Evolutionary conservation across 2,113 vertebrate genomes (phyloP).

Genomic region (Dicentrarchus labrax): DNA sequence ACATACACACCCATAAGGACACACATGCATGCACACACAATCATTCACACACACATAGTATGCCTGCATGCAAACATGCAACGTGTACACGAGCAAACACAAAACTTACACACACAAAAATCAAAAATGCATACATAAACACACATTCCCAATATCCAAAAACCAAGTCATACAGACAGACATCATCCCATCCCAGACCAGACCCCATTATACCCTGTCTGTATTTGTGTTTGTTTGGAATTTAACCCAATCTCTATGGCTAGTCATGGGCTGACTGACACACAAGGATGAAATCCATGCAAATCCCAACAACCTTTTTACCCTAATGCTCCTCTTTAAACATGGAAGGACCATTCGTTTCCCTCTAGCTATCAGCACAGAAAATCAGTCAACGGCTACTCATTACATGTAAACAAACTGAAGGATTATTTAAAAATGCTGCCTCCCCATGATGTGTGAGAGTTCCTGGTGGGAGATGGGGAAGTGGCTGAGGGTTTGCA

Average conservation of each 20-base stretch:
- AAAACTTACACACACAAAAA: constrained; percentile 20
- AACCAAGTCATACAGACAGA: constrained; percentile 35
- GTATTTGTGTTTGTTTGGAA: constrained; percentile 71
- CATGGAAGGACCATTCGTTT: constrained; percentile 47
- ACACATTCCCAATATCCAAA: constrained; percentile 11
- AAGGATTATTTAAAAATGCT: constrained; percentile 74
- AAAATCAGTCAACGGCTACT: constrained; percentile 41
- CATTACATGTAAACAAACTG: constrained; percentile 71
- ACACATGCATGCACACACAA: constrained; percentile 12
- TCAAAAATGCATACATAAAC: constrained; percentile 35
- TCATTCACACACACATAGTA: constrained; percentile 15
- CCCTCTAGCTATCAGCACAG: constrained; percentile 42
- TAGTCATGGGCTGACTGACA: constrained; percentile 58
- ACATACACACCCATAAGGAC: background rate
- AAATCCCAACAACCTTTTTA: constrained; percentile 69
- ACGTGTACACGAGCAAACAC: background rate
- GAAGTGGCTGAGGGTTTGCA: constrained; percentile 47
- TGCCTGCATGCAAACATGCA: constrained; percentile 10
- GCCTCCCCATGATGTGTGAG: constrained; percentile 29
- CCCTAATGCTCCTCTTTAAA: constrained; percentile 71
- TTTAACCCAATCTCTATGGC: constrained; percentile 63
- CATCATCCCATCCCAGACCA: constrained; percentile 28
- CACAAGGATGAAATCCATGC: constrained; percentile 50
- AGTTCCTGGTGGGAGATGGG: constrained; percentile 19
- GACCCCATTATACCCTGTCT: constrained; percentile 65